Base-by-base conservation (phyloP, 2,797 vertebrate species). In the Cephalopachus bancanus region DNA sequence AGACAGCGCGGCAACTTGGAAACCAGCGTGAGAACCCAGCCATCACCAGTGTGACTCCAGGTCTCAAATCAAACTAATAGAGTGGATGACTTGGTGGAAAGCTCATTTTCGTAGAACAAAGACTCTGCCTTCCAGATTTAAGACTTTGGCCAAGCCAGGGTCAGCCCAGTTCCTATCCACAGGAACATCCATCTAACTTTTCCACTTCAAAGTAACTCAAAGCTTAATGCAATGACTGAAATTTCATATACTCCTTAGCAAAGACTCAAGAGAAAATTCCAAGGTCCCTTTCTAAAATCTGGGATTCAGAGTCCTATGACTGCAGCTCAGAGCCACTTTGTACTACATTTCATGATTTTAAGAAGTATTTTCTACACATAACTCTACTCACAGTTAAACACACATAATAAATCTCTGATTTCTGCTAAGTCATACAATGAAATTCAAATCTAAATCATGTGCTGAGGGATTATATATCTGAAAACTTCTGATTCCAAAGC, bases 401-500 rank as follows among this genome's bases (percentile, higher is more conserved):
- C 3, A 19, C 37, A 33, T 67, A 92, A 84, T 69, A 94, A 89
- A 83, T 65, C 80, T 94, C 37, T 79, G 93, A 90, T 85, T 93
- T 96, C 78, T 89, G 76, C 93, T 89, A 85, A 97, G 85, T 97
- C 96, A 94, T 86, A 71, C 37, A 37, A 94, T 96, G 93, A 96
- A 92, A 96, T 97, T 97, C 92, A 95, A 83, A 95, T 91, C 49
- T 92, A 88, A 96, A 83, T 55, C 71, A 96, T 4, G 12, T 53
- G 74, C 65, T 96, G 16, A 78, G 22, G 57, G 20, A 94, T 74
- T 60, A 69, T 81, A 65, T 55, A 95, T 94, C 83, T 96, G 24
- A 37, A 84, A 30, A 65, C 81, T 95, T 96, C 95, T 96, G 76
- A 97, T 96, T 96, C 87, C 92, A 96, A 97, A 90, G 53, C 85